phyloP scores from a whole-genome alignment of 2,113 vertebrate genomes.

The Silurus glanis region DNA sequence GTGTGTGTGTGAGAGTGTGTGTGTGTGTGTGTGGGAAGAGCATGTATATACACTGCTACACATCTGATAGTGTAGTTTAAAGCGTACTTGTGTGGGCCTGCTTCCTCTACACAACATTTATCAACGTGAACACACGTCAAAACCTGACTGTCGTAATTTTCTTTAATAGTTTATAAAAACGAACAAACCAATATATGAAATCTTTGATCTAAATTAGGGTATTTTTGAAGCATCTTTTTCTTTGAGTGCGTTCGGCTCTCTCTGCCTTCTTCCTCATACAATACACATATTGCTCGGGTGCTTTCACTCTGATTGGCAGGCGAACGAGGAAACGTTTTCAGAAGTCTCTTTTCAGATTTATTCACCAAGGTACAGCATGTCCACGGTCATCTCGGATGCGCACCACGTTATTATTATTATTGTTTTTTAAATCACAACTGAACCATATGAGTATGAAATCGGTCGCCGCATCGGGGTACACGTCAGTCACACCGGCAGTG shows the following conservation, averaged over 20 bases:
- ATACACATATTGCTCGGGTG: no score
- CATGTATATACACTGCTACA: neutral
- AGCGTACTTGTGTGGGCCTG: slow-evolving; percentile 23
- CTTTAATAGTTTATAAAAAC: neutral
- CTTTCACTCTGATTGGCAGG: neutral
- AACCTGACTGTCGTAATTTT: neutral
- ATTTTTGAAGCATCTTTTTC: neutral
- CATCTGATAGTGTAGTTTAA: slow-evolving; percentile 28
- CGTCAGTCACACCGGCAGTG: slow-evolving; percentile 41
- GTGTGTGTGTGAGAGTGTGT: neutral
- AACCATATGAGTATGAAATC: slow-evolving; percentile 49
- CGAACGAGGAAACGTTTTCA: neutral
- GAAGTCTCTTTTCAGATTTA: neutral
- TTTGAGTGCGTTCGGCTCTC: neutral
- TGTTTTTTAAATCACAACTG: slow-evolving; percentile 5
- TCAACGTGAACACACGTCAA: neutral
- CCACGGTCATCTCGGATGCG: neutral
- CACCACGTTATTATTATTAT: slow-evolving; percentile 25
- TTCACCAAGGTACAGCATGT: neutral
- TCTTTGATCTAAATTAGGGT: neutral
- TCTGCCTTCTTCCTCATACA: neutral
- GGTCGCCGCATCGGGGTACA: slow-evolving; percentile 51
- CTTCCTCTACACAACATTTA: neutral
- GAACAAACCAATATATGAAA: neutral
- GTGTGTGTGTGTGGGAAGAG: neutral